Percentiles rank a stretch among this genome's conserved stretches.
phyloP scores from a whole-genome alignment of 2,113 vertebrate genomes.

The Pipra filicauda region DNA sequence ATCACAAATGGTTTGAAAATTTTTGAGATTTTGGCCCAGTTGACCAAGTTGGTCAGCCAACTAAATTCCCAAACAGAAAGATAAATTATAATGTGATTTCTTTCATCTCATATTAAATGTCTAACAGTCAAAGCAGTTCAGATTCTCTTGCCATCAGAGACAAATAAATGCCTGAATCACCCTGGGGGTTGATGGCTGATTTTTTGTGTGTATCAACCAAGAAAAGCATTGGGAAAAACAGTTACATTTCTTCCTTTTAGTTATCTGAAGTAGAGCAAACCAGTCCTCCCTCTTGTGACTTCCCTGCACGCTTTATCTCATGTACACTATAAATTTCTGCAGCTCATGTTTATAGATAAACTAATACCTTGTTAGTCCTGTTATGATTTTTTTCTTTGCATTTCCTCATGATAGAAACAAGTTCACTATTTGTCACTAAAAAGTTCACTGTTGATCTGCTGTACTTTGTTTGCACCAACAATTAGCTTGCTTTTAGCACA shows the following conservation, averaged over 20 bases:
- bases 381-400: not conserved
- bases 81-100: not conserved
- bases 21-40: not conserved
- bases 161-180: not conserved
- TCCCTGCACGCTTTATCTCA: not conserved
- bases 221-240: not conserved
- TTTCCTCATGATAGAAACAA: not conserved
- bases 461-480: not conserved
- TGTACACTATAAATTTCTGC: not conserved
- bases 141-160: not conserved
- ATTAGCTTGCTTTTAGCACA: not conserved
- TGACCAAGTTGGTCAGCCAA: not conserved
- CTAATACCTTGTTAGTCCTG: not conserved
- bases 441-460: not conserved
- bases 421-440: not conserved
- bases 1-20: not conserved
- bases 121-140: not conserved
- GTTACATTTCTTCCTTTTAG: not conserved
- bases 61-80: not conserved
- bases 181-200: not conserved
- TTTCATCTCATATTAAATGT: not conserved
- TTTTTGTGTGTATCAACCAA: not conserved
- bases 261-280: not conserved
- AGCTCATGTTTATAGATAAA: not conserved
- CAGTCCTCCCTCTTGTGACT: not conserved